Evolutionary conservation across 2,113 vertebrate species (phyloP), one percentile per base, ranked within the genome.

Genomic region (Cinclus cinclus): DNA sequence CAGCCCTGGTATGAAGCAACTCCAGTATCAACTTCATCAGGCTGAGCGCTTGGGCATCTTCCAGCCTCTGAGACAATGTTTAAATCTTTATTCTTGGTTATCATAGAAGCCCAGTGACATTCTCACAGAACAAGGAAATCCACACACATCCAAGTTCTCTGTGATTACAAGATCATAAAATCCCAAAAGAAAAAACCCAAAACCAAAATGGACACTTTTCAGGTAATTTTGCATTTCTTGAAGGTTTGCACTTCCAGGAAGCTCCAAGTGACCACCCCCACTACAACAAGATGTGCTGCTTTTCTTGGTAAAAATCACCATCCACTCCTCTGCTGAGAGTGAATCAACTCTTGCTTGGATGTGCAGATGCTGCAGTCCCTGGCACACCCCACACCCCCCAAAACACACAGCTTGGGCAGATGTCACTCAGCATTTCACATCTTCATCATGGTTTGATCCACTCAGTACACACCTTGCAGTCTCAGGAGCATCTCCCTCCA

Each of bases 61-160:
- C 42, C 60, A 89, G 77, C 23, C 60, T 70, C 39, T 2, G 3
- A 74, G 25, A 77, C 22, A 1, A 0, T 15, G 55, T 27, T 67
- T 81, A 68, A 53, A 70, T 24, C 69, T 63, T 65, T 62, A 42
- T 24, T 63, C 55, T 87, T 47, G 18, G 18, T 37, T 84, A 35
- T 67, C 35, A 37, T 10, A 59, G 24, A 50, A 87, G 27, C 27
- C 7, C 89, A 87, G 56, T 0, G 0, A 58, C 23, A 74, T 35
- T 56, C 63, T 85, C 53, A 8, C 19, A 59, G n/a, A n/a, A 9
- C 58, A 64, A 44, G 35, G 33, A 83, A 83, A 75, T 10, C 5
- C 0, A 0, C 35, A 16, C 0, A 1, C 39, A 62, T 30, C 11
- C 1, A 35, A 49, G 22, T 50, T 75, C 39, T 63, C 65, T 0